Evolutionary conservation across 64 coral and sea anemone genomes (phyloP).

Genomic region (Porites australiensis): DNA sequence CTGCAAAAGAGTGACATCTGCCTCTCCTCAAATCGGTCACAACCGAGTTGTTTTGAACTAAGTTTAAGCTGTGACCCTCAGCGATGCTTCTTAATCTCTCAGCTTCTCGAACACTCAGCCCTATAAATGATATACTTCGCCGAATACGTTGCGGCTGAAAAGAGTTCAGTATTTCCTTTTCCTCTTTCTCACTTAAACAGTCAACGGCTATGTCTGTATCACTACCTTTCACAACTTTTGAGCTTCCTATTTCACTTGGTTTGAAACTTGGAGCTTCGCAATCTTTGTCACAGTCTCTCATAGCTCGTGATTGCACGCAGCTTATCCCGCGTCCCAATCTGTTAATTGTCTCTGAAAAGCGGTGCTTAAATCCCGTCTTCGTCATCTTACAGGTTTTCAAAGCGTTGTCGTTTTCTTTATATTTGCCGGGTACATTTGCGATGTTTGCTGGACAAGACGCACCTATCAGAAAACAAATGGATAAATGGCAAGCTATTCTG

Average conservation of each 20-base stretch:
- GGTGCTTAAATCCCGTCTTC: neutral
- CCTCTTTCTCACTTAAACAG: neutral
- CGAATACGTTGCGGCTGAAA: neutral
- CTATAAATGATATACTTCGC: neutral
- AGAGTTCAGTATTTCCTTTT: neutral
- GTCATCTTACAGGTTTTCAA: neutral
- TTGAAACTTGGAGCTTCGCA: neutral
- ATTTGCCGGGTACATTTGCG: neutral
- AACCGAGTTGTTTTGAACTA: neutral
- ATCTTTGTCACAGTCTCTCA: neutral
- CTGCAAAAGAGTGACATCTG: constrained; percentile 2
- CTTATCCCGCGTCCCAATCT: neutral
- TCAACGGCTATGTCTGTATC: neutral
- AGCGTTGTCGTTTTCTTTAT: neutral
- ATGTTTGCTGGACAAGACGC: neutral
- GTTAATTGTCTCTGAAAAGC: neutral
- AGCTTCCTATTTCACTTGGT: neutral
- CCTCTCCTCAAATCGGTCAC: neutral
- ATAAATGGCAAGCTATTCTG: neutral
- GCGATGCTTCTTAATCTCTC: neutral
- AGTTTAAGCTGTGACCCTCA: neutral
- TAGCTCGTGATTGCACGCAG: neutral
- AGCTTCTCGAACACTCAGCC: neutral
- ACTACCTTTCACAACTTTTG: neutral
- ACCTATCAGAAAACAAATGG: neutral